Conservation (phyloP, 2,113 vertebrate species). For the Uria aalge region DNA sequence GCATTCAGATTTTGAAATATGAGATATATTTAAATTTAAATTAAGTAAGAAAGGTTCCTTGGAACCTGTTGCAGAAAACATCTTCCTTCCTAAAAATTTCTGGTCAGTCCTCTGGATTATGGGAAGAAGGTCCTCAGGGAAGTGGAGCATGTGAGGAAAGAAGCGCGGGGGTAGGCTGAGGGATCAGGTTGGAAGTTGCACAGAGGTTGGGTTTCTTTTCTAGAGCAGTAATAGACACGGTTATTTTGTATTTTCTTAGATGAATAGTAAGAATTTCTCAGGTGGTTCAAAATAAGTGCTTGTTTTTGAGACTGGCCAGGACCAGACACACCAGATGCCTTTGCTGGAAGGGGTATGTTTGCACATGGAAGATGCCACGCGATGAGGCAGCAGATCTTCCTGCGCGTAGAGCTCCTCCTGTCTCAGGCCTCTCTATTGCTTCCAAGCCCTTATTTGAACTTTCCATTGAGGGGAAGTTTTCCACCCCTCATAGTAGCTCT, state of each 20-base stretch:
- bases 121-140: neutral
- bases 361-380: neutral
- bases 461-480: neutral
- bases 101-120: neutral
- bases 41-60: neutral
- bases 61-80: neutral
- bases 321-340: neutral
- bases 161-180: neutral
- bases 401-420: neutral
- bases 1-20: neutral
- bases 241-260: neutral
- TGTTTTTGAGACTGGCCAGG: neutral
- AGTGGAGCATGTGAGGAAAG: neutral
- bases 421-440: neutral
- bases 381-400: neutral
- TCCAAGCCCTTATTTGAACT: neutral
- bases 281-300: neutral
- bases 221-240: neutral
- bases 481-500: neutral
- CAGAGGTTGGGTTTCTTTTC: neutral
- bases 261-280: neutral
- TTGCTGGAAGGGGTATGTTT: neutral
- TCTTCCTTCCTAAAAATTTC: neutral
- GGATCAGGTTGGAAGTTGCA: neutral
- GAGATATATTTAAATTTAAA: neutral